Evolutionary conservation across 1,140 invertebrate species (phyloP), one percentile per base, ranked within the genome.

Genomic region (Papilio polyxenes): DNA sequence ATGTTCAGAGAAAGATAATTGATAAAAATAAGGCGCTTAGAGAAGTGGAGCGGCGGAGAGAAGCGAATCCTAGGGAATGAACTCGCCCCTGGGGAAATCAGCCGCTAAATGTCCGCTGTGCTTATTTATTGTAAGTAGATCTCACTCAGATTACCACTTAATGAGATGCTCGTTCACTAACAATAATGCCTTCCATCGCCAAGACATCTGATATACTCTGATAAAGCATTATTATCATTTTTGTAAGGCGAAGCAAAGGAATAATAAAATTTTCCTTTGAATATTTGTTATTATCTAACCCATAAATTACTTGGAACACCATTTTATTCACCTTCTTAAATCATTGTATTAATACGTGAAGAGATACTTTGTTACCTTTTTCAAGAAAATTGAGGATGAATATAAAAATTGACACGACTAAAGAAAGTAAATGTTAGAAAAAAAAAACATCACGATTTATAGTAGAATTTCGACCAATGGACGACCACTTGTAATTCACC

Each of bases 21-120:
- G 76, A 79, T 79, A 79, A 62, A 79, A 79, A 79, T 79, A 79
- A 79, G 76, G 53, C 76, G 76, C 76, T 79, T 59, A 79, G 37
- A 31, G 56, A 11, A 79, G 76, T 62, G 17, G 37, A 49, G n/a
- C 44, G 75, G 23, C 20, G 20, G 17, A 44, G 76, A 62, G 76
- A 72, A 72, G 65, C 65, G 65, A 72, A 72, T 72, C 65, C 65
- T 31, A n/a, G 53, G 76, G 76, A 79, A 79, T 79, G 62, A 79
- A 79, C 76, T 17, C 7, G 23, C 6, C 76, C 51, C 76, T 7
- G 15, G 76, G 76, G 76, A 79, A 79, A 79, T 79, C 76, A 79
- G 31, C 51, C 56, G 51, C 53, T 79, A 59, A 79, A 79, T 53
- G 76, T 59, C 76, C 51, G 56, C 31, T 11, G 9, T 5, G 15